Conservation (phyloP, 2,888 invertebrate genomes). For the Odontocolon sp. region DNA sequence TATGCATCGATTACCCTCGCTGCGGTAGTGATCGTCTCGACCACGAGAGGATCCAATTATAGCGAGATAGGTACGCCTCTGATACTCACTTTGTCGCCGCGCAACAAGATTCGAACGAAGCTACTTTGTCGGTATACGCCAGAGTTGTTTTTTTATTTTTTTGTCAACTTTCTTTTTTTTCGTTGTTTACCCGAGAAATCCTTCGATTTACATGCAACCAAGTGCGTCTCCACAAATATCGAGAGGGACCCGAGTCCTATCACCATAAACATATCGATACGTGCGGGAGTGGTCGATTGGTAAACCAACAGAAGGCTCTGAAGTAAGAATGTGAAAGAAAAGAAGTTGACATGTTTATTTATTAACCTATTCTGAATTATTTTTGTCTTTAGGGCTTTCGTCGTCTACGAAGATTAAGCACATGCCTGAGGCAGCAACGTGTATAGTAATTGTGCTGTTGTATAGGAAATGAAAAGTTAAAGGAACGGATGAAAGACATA, state of each 20-base stretch:
- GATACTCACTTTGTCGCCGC: conserved; percentile 53
- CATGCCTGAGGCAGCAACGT: too few relatives aligned
- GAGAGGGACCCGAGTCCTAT: conserved; percentile 14
- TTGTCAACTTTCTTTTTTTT: not conserved
- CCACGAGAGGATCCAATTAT: conserved; percentile 57
- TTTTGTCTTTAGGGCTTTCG: too few relatives aligned
- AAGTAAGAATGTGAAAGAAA: not conserved
- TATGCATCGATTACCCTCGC: conserved; percentile 48
- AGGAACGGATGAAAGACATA: too few relatives aligned
- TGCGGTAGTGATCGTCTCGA: conserved; percentile 25
- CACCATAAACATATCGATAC: conserved; percentile 42
- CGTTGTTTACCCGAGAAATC: conserved; percentile 22
- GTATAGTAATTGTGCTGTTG: too few relatives aligned
- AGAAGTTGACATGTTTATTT: too few relatives aligned
- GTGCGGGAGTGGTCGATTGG: conserved; percentile 20
- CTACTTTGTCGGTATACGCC: conserved; percentile 45
- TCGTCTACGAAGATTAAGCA: too few relatives aligned
- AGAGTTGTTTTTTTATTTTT: conserved; percentile 5
- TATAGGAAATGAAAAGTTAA: too few relatives aligned
- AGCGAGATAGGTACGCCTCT: conserved; percentile 38
- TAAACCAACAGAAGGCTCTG: not conserved
- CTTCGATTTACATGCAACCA: conserved; percentile 32
- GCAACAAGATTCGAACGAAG: conserved; percentile 38
- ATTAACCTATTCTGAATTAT: too few relatives aligned
- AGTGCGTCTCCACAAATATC: conserved; percentile 7